phyloP scores from a whole-genome alignment of 2,888 invertebrate genomes.

The Xylocampa areola region DNA sequence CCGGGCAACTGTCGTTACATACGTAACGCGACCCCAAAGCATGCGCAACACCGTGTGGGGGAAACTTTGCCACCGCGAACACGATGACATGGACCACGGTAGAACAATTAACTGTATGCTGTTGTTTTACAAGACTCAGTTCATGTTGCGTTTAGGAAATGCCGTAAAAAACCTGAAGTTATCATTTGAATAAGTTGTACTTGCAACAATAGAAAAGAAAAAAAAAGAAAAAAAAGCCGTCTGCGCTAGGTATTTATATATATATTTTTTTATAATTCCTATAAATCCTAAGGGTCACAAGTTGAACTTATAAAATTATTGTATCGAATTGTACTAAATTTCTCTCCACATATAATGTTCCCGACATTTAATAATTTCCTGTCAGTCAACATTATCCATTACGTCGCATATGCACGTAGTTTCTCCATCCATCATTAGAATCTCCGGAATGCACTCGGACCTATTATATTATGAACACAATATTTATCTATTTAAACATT shows the following conservation, averaged over 20 bases:
- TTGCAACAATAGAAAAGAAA: too few species aligned
- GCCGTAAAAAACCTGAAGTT: neutral
- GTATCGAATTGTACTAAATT: constrained; percentile 53
- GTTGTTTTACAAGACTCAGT: constrained; percentile 19
- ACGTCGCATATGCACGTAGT: constrained; percentile 57
- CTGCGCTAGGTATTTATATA: too few species aligned
- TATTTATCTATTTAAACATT: too few species aligned
- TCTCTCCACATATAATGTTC: constrained; percentile 35
- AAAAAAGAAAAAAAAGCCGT: too few species aligned
- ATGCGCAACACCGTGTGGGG: constrained; percentile 37
- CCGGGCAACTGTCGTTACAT: constrained; percentile 51
- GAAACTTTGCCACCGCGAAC: constrained; percentile 57
- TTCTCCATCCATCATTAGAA: constrained; percentile 63
- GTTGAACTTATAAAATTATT: too few species aligned
- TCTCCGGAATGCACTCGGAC: constrained; percentile 47
- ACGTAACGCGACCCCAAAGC: constrained; percentile 47
- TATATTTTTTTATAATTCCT: too few species aligned
- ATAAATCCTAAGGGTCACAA: too few species aligned
- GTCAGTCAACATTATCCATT: constrained; percentile 57
- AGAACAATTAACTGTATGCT: constrained; percentile 42
- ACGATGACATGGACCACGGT: constrained; percentile 43
- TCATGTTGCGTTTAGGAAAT: neutral
- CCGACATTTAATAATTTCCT: constrained; percentile 53
- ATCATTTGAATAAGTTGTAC: too few species aligned
- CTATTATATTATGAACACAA: too few species aligned